Evolutionary conservation across 2,888 invertebrate genomes (phyloP).

Genomic region (Lithophane leautieri): DNA sequence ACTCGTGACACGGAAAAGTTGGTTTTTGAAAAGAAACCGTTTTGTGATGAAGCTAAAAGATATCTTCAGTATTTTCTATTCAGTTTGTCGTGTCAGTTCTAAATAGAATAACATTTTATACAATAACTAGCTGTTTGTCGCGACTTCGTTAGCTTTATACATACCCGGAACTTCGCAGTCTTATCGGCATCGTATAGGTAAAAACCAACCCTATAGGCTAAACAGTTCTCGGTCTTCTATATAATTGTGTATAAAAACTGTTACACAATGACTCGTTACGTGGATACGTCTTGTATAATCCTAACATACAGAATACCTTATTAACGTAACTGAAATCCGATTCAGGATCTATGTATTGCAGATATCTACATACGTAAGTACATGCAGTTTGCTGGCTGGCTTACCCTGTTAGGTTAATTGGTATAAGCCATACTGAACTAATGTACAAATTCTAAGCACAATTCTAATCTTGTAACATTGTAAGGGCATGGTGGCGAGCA

Average conservation of each 20-base stretch:
- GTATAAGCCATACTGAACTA: constrained; percentile 27
- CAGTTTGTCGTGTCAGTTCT: constrained; percentile 18
- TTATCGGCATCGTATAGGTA: not conserved
- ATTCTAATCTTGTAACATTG: constrained; percentile 32
- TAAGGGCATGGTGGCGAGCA: not conserved
- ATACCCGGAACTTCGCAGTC: not conserved
- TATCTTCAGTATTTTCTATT: constrained; percentile 33
- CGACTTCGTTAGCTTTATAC: not conserved
- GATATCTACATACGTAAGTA: not conserved
- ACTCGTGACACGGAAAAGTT: constrained; percentile 45
- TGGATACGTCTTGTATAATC: constrained; percentile 9
- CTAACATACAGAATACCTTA: constrained; percentile 24
- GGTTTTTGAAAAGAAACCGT: constrained; percentile 44
- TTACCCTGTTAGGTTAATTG: constrained; percentile 44
- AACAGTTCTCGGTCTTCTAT: not conserved
- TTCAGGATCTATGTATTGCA: constrained; percentile 3
- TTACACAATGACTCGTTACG: constrained; percentile 1
- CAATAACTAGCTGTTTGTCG: not conserved
- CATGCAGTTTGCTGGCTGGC: constrained; percentile 20
- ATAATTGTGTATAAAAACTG: not conserved
- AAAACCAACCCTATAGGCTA: not conserved
- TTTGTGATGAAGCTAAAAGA: constrained; percentile 46
- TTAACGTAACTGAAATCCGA: constrained; percentile 38
- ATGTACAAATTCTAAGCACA: constrained; percentile 5
- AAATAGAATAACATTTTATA: constrained; percentile 17